Base-by-base conservation (phyloP, 2,888 invertebrate species). In the Unio delphinus region DNA sequence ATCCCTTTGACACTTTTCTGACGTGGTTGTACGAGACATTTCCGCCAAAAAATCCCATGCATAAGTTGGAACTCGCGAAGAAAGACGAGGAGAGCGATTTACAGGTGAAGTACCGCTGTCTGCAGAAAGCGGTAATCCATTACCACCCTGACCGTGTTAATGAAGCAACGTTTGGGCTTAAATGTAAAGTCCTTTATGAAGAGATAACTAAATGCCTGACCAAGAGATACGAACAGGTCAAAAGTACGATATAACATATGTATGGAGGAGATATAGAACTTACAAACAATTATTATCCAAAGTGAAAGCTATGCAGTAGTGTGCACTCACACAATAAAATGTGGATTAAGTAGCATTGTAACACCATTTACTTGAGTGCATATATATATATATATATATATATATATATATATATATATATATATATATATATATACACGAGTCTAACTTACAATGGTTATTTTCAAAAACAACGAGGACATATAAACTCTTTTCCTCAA, bases 141-240 rank as follows among this genome's bases (percentile, higher is more conserved):
- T 84, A 80, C 65, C 84, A 84, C 55, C 84, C 84, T 0, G 84
- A 84, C 70, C 70, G 75, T 20, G 75, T 80, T 55, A 70, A 76
- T 11, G 75, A 65, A 15, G 75, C 76, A 15, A 58, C 66, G 20
- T 64, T 77, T 55, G 83, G 82, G 5, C 67, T 71, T 18, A 78
- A 80, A 64, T 77, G 76, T 61, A 83, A 83, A 65, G 80, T 83
- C 4, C 69, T 83, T 20, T 72, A 69, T 11, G 84, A 83, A 61
- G 84, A 84, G 63, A 82, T 84, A 30, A 81, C 80, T 28, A 84
- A 84, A 64, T 64, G 68, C 57, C 69, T 83, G 20, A 83, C 83
- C 1, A 60, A 61, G 23, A 56, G 76, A 54, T 82, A 82, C 60
- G 77, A 80, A 57, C 20, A 20, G 26, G 58, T 73, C 34, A 79